A percentile compares a stretch with the other conserved stretches of the same genome.
These are phyloP conservation scores for Grammomys surdaster DNA, from an alignment of 2,113 vertebrate species.

Conservation along the genomic window DNA sequence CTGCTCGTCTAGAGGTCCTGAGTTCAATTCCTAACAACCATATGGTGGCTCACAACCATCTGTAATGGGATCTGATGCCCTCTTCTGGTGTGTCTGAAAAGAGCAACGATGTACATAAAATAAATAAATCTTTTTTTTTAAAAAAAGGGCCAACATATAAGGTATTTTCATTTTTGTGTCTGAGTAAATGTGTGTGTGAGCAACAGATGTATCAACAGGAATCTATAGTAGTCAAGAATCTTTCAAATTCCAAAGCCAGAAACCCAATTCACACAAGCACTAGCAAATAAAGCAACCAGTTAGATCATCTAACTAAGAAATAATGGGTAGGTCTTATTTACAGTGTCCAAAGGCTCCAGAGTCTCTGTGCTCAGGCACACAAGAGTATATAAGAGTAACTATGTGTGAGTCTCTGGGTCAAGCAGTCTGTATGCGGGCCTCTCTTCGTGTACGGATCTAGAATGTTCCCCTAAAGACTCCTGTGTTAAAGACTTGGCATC, in stretches of 20 bases:
- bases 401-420: not conserved
- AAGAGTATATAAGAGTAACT: not conserved
- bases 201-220: not conserved
- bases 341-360: not conserved
- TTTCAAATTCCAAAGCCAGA: slow-evolving; percentile 7
- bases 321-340: not conserved
- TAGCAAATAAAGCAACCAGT: not conserved
- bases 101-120: too few relatives aligned
- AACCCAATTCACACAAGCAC: not conserved
- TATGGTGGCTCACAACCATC: too few relatives aligned
- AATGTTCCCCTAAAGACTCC: not conserved
- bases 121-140: too few relatives aligned
- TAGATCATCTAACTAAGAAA: slow-evolving; percentile 35
- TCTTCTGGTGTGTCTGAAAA: too few relatives aligned
- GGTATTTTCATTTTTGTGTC: not conserved
- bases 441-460: not conserved
- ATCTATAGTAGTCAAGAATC: slow-evolving; percentile 22
- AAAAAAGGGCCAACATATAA: not conserved
- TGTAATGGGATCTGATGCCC: too few relatives aligned
- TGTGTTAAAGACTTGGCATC: not conserved
- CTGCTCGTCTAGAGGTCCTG: too few relatives aligned
- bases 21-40: too few relatives aligned
- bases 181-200: not conserved
- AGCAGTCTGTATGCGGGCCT: not conserved
- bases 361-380: not conserved